A percentile compares a stretch with the other conserved stretches of the same genome.
These are phyloP conservation scores for Abrostola triplasia DNA, from an alignment of 2,888 invertebrate genomes.

Conservation along the genomic window DNA sequence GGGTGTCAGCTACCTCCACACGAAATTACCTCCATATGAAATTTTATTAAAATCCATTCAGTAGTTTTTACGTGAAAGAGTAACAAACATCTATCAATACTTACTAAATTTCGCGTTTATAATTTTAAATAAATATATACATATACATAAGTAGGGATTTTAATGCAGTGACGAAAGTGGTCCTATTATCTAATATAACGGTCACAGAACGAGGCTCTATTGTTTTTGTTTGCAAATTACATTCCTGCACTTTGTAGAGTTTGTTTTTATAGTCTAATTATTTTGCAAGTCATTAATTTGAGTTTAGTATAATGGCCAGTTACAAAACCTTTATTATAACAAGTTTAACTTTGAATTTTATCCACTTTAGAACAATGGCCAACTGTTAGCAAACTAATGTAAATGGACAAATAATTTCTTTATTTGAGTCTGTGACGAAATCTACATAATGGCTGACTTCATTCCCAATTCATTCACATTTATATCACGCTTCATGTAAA, in stretches of 20 bases:
- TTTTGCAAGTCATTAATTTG: constrained; percentile 10
- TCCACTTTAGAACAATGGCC: not conserved
- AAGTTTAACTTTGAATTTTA: not conserved
- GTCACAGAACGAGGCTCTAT: constrained; percentile 18
- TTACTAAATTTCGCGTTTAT: too few relatives aligned
- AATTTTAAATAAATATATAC: too few relatives aligned
- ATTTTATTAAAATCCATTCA: too few relatives aligned
- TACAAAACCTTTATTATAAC: not conserved
- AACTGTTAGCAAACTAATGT: not conserved
- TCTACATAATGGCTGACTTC: constrained; percentile 11
- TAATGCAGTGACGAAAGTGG: constrained; percentile 31
- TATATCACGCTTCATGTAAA: not conserved
- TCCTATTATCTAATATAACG: constrained; percentile 25
- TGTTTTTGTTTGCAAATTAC: constrained; percentile 36
- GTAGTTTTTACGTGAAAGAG: too few relatives aligned
- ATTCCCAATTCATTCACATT: constrained; percentile 10
- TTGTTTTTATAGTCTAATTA: constrained; percentile 10
- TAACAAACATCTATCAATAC: too few relatives aligned
- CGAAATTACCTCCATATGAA: too few relatives aligned
- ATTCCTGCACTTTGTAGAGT: not conserved
- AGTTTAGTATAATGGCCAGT: not conserved
- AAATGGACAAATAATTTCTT: constrained; percentile 5
- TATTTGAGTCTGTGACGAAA: constrained; percentile 1
- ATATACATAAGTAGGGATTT: too few relatives aligned
- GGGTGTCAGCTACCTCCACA: too few relatives aligned